Percentiles rank a stretch among this genome's conserved stretches.
Evolutionary conservation across 2,113 vertebrate species (phyloP).

Genomic region (Theristicus caerulescens): DNA sequence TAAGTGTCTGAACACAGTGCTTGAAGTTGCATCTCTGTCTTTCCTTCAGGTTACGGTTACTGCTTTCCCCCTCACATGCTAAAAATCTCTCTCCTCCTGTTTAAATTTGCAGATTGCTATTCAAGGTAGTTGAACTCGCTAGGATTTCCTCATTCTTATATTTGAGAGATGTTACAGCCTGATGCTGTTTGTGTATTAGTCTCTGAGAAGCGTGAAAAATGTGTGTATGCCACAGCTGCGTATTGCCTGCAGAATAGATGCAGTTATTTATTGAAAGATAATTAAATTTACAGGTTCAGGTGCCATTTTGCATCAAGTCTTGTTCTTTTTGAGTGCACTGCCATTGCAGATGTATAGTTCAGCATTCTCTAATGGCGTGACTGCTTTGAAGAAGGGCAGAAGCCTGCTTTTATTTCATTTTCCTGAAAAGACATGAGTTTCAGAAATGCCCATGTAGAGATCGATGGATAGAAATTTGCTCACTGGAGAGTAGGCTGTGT

Average conservation of each 20-base stretch:
- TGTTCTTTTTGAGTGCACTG: neutral
- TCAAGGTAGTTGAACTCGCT: neutral
- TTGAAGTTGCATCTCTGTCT: neutral
- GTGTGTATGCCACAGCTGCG: fast-evolving
- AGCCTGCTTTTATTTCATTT: neutral
- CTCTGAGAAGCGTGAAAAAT: neutral
- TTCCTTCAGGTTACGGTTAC: neutral
- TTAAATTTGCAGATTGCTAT: neutral
- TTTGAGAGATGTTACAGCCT: neutral
- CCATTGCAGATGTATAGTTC: neutral
- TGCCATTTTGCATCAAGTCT: neutral
- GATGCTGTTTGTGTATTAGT: neutral
- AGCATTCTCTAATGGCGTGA: neutral
- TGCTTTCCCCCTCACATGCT: neutral
- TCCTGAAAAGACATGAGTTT: neutral
- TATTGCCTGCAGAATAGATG: neutral
- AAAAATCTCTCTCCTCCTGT: neutral
- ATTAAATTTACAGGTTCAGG: neutral
- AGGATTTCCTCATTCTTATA: neutral
- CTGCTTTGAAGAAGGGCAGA: conserved; percentile 5
- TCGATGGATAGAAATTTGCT: neutral
- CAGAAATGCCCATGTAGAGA: neutral
- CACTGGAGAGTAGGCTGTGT: neutral
- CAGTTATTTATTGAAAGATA: neutral
- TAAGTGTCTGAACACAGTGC: neutral